Evolutionary conservation across 2,113 vertebrate genomes (phyloP), one percentile per base, ranked within the genome.

Genomic region (Pelvicachromis taeniatus): DNA sequence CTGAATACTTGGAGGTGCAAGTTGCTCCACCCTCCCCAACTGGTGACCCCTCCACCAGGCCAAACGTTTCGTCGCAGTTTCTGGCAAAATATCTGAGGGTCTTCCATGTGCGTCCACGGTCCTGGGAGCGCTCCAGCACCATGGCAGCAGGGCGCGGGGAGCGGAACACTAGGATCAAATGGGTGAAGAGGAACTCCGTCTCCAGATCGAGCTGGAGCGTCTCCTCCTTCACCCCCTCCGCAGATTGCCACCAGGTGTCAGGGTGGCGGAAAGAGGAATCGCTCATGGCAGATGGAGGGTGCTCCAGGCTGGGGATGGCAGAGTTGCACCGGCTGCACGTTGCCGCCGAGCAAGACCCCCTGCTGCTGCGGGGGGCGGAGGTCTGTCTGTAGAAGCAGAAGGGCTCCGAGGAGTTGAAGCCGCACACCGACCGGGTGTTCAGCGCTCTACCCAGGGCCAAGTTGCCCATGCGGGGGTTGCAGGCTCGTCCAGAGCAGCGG

Each of bases 231-330:
- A 92, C 91, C 0, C 96, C 96, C 85, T 87, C 94, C 0, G 97
- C 96, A 0, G 98, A 98, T 93, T 99, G 98, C 98, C 98, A 99
- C 98, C 98, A 99, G 0, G 97, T 98, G 81, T 96, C 95, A 2
- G 98, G 98, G 84, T 95, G 91, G 85, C 94, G 96, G 96, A 99
- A 99, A 1, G 98, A 95, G 0, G 97, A 99, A 92, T 99, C 98
- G 5, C 96, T 97, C 98, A 99, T 99, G 89, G 97, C 96, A 0
- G 97, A 94, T 0, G 98, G 87, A 3, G 93, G 96, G 88, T 99
- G 98, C 50, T 97, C 95, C 84, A 95, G 95, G 70, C 93, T 93
- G 1, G 94, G 84, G 0, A 95, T 90, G 16, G 91, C 93, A 1
- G 91, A 75, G 4, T 94, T 96, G 91, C 97, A 98, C 77, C 95